Evolutionary conservation across 2,113 vertebrate genomes (phyloP), one percentile per base, ranked within the genome.

Genomic region (Cynocephalus volans): DNA sequence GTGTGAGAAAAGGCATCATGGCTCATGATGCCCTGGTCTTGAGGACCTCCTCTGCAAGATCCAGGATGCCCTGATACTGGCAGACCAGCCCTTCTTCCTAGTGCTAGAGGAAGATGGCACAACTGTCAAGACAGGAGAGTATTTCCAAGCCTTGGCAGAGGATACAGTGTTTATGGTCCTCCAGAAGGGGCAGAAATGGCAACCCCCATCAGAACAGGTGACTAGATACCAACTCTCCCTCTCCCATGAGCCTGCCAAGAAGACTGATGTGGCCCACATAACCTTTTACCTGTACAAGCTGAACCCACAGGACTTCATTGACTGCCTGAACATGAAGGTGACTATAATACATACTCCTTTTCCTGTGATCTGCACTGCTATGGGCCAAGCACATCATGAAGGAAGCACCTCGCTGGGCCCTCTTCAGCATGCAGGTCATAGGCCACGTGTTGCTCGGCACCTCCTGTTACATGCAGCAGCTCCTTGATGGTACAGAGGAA

Each of bases 21-120:
- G 41, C 41, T 41, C 41, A 41, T n/a, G n/a, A n/a, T n/a, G n/a
- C n/a, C n/a, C n/a, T n/a, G n/a, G n/a, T 41, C 41, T 41, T 41
- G 41, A 41, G 41, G 41, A 41, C 41, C 41, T 41, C 41, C 41
- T 41, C 41, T 41, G 41, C 41, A 41, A 99, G 99, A 98, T 98
- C n/a, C 98, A 93, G n/a, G 98, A 98, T 2, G 93, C 98, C 0
- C 95, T 99, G 90, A 95, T 95, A 0, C 84, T 98, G 52, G 54
- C 83, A 0, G 98, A 97, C 1, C 84, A 93, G 87, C 76, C 98
- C n/a, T 28, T 98, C 41, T 93, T 19, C 0, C 52, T 99, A 97
- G 99, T 99, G 92, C 98, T 99, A 98, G 99, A 99, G 8, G 99
- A 99, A 96, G 99, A 99, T 0, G 99, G 99, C 73, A 99, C 99